Conservation (phyloP, 2,888 invertebrate species). For the Eledona agricola region DNA sequence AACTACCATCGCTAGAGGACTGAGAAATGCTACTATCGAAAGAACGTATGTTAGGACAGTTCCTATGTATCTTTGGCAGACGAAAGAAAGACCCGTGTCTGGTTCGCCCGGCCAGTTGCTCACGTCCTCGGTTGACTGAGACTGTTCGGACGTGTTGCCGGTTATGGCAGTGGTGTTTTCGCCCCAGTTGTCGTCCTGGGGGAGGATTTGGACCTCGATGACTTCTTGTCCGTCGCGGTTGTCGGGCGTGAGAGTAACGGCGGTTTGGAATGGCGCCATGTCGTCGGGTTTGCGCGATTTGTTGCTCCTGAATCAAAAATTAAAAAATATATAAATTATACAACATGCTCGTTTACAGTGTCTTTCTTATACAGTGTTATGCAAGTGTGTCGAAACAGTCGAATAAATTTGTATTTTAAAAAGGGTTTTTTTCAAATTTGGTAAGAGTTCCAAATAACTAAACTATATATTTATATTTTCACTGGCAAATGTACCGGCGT, state of each 20-base stretch:
- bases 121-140: constrained; percentile 91
- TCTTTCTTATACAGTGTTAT: too few species aligned
- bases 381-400: too few species aligned
- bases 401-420: too few species aligned
- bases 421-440: too few species aligned
- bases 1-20: constrained; percentile 94
- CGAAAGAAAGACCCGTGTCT: constrained; percentile 76
- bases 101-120: constrained; percentile 81
- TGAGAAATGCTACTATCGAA: constrained; percentile 84
- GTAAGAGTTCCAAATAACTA: too few species aligned
- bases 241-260: constrained; percentile 82
- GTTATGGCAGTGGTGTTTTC: constrained; percentile 98
- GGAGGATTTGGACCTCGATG: constrained; percentile 94
- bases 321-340: constrained; percentile 11
- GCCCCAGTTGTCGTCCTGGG: constrained; percentile 99
- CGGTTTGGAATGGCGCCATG: constrained; percentile 89
- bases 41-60: constrained; percentile 81
- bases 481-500: too few species aligned
- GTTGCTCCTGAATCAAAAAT: constrained; percentile 65
- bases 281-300: constrained; percentile 72
- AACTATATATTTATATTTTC: too few species aligned
- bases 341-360: neutral
- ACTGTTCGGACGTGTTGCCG: constrained; percentile 95
- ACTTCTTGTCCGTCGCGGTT: constrained; percentile 87
- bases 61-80: constrained; percentile 85